Conservation (phyloP, 2,113 vertebrate species). For the Plotosus lineatus region DNA sequence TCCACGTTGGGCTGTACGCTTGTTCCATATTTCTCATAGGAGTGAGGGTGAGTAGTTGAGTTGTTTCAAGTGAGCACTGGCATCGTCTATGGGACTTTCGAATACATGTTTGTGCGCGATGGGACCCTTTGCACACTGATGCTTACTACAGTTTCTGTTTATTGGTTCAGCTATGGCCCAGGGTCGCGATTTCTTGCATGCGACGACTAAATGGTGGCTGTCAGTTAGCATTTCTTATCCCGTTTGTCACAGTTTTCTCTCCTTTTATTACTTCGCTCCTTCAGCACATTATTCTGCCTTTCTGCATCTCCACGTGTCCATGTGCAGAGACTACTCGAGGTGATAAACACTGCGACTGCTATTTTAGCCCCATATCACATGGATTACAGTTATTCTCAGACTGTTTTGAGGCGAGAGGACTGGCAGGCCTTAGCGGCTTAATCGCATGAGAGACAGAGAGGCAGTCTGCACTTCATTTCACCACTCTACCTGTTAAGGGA, state of each 20-base stretch:
- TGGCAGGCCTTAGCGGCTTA: slow-evolving; percentile 36
- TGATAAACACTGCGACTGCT: slow-evolving; percentile 49
- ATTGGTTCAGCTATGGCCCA: slow-evolving; percentile 5
- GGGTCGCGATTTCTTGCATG: slow-evolving; percentile 24
- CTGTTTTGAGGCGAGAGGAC: slow-evolving; percentile 19
- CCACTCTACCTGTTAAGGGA: slow-evolving; percentile 47
- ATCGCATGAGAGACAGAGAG: slow-evolving; percentile 44
- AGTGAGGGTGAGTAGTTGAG: too few species aligned
- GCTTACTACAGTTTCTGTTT: slow-evolving; percentile 10
- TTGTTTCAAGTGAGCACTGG: slow-evolving; percentile 29
- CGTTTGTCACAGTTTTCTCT: slow-evolving; percentile 47
- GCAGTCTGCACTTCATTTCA: slow-evolving; percentile 44
- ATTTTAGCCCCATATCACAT: slow-evolving; percentile 48
- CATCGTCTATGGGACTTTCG: slow-evolving; percentile 24
- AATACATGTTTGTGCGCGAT: slow-evolving; percentile 21
- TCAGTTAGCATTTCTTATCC: slow-evolving; percentile 53
- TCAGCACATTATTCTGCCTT: slow-evolving; percentile 29
- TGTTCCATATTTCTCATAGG: too few species aligned
- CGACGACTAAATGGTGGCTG: slow-evolving; percentile 39
- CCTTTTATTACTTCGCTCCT: slow-evolving; percentile 27
- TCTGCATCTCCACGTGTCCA: slow-evolving; percentile 26
- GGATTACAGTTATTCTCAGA: slow-evolving; percentile 44
- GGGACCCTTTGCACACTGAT: slow-evolving; percentile 17
- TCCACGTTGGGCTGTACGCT: too few species aligned
- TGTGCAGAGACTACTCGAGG: slow-evolving; percentile 42